Evolutionary conservation across 2,888 invertebrate species (phyloP), one percentile per base, ranked within the genome.

Genomic region (Latrodectus hesperus): DNA sequence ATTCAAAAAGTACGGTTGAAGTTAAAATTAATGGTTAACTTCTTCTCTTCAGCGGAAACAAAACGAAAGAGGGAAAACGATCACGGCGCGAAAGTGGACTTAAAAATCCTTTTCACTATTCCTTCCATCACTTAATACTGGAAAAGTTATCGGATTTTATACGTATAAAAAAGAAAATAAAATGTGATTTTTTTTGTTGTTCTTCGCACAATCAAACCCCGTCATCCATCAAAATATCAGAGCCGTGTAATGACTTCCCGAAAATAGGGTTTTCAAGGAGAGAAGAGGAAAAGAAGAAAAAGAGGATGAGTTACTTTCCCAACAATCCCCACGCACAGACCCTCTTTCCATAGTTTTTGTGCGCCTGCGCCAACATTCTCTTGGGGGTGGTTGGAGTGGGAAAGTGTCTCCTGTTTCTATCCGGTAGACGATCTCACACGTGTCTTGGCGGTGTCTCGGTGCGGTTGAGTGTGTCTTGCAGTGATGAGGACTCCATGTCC

Each of bases 151-250:
- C 60, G 60, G 60, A 9, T 60, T 60, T 60, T 60, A 60, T 60
- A 60, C 12, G 60, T 16, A 16, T 16, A n/a, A 60, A 60, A 38
- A 38, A 38, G 38, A 38, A 38, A 38, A 38, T n/a, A 38, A 38
- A 38, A 38, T 38, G 38, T 1, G 38, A 38, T 38, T 38, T 38
- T 38, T 38, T n/a, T 60, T 60, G 12, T 60, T 60, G 12, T 60
- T 55, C 14, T 55, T 60, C 6, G n/a, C 12, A 81, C 74, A 82
- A 75, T 82, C 82, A 70, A 74, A 53, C 16, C n/a, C 53, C 38
- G 5, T 68, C 82, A 82, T 82, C 82, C 65, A 82, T 82, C 82
- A 82, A 81, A 55, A 22, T 73, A 82, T 82, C 68, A 55, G 60
- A 17, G 60, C 55, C 17, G 38, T 53, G 53, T 82, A 77, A 70